phyloP scores from a whole-genome alignment of 2,797 vertebrate species.

The Poecilia picta region DNA sequence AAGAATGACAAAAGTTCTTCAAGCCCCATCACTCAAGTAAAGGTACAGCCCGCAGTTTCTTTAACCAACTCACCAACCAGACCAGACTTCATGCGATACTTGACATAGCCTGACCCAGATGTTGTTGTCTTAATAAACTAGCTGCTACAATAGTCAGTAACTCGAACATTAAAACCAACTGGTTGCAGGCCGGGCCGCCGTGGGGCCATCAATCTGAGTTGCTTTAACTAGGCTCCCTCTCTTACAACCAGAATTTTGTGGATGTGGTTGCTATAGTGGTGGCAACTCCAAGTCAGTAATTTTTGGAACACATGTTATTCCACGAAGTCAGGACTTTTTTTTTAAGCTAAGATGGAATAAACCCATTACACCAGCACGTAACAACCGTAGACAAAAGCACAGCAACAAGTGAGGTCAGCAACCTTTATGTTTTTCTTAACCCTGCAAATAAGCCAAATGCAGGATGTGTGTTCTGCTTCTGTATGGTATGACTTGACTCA shows the following conservation, averaged over 20 bases:
- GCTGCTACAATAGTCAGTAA: constrained; percentile 36
- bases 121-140: constrained; percentile 58
- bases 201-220: constrained; percentile 76
- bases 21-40: constrained; percentile 96
- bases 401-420: constrained; percentile 39
- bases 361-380: constrained; percentile 47
- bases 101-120: constrained; percentile 61
- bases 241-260: constrained; percentile 77
- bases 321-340: constrained; percentile 58
- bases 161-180: constrained; percentile 38
- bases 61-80: constrained; percentile 39
- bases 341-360: constrained; percentile 50
- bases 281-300: constrained; percentile 69
- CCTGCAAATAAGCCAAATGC: constrained; percentile 63
- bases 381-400: constrained; percentile 50
- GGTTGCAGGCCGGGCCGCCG: constrained; percentile 51
- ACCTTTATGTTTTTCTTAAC: constrained; percentile 29
- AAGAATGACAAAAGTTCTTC: constrained; percentile 99
- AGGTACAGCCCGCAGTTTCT: constrained; percentile 83
- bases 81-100: constrained; percentile 60
- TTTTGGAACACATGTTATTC: constrained; percentile 68
- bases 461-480: constrained; percentile 62
- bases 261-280: constrained; percentile 80
- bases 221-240: constrained; percentile 76
- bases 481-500: constrained; percentile 62